Base-by-base conservation (phyloP, 2,888 invertebrate species). In the Torymus tubicola region DNA sequence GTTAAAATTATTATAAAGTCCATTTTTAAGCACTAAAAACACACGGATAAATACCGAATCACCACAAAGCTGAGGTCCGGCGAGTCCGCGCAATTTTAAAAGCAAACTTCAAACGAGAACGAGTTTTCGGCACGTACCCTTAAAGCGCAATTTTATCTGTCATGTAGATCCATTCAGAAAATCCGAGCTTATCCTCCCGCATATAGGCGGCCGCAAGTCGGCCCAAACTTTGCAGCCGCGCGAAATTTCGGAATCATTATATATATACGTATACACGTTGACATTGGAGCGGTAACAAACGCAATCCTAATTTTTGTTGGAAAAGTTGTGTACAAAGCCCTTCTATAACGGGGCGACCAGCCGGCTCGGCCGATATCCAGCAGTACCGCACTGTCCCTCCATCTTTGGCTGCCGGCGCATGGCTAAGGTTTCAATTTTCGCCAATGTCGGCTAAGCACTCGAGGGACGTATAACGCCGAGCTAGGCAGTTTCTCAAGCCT, bases 401-500 rank as follows among this genome's bases (percentile, higher is more conserved):
- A 50, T 68, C 80, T 65, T 75, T 16, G 53, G 68, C 24, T 3
- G 24, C 24, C n/a, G 24, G 24, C 24, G 24, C 53, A 68, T 21
- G 31, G 64, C 58, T 75, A 75, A 78, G 80, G 81, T 83, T 82
- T 84, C 84, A 84, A 84, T 84, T 83, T 84, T 80, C 78, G 76
- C 68, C 31, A 52, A 42, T 13, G 71, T 24, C 58, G 60, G 58
- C 57, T 60, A 70, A 72, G 76, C 53, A 24, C 42, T 2, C 24
- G 3, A 24, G 61, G 50, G 58, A 61, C 77, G 74, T 80, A 82
- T 83, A 83, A 80, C 70, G 82, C 79, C 82, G 77, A 81, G 81
- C 65, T 75, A 78, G 81, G 83, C 82, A 83, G 78, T 84, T 84
- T 83, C 83, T 83, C 81, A 79, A 81, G 76, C 68, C 64, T 14